phyloP scores from a whole-genome alignment of 2,797 vertebrate species.

The Rhabdophis nuchalis region DNA sequence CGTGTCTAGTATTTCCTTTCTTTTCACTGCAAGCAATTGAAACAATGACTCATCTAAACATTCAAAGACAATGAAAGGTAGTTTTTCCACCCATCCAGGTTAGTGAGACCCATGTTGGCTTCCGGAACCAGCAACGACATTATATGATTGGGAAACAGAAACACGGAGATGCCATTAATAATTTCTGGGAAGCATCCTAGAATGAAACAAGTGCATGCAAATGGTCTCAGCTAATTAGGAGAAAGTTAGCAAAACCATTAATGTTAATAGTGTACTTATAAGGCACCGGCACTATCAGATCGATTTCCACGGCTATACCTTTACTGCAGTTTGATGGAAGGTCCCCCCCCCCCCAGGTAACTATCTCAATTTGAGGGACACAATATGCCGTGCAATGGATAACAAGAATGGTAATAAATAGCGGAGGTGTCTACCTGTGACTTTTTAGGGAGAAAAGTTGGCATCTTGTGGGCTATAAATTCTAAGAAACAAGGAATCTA shows the following conservation, averaged over 20 bases:
- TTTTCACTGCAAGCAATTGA: conserved; percentile 55
- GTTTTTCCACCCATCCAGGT: conserved; percentile 32
- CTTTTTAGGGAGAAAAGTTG: background rate
- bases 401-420: background rate
- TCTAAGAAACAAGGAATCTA: conserved; percentile 29
- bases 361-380: conserved; percentile 37
- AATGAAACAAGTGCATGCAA: background rate
- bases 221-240: conserved; percentile 5
- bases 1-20: conserved; percentile 67
- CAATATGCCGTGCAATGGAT: conserved; percentile 13
- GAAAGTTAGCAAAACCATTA: conserved; percentile 26
- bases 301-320: conserved; percentile 52
- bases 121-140: conserved; percentile 29
- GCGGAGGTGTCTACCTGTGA: conserved; percentile 11
- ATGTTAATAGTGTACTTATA: conserved; percentile 43
- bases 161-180: conserved; percentile 22
- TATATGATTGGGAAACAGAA: conserved; percentile 44
- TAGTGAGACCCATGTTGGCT: conserved; percentile 32
- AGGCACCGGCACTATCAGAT: conserved; percentile 30
- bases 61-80: conserved; percentile 55
- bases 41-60: conserved; percentile 50
- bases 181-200: conserved; percentile 26
- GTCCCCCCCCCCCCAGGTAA: conserved; percentile 28
- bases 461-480: conserved; percentile 31
- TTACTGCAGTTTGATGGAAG: conserved; percentile 64